Percentiles rank a stretch among this genome's conserved stretches.
These are phyloP conservation scores for Centropus unirufus DNA, from an alignment of 2,113 vertebrate species.

Conservation along the genomic window DNA sequence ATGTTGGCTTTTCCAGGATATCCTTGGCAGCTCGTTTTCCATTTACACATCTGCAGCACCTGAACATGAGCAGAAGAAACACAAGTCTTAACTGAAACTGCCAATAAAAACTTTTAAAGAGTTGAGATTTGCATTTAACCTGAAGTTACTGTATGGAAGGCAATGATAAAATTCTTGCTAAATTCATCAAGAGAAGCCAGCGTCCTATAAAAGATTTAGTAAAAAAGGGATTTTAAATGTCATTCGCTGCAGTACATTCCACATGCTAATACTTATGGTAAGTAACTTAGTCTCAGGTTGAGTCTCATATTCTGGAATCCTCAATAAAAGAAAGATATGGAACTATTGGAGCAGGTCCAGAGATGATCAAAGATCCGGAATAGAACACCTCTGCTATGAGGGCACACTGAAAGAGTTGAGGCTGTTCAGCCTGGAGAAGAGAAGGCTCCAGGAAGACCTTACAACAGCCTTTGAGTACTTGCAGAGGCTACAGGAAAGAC, in stretches of 20 bases:
- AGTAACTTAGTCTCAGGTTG: background rate
- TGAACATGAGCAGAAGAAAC: conserved; percentile 50
- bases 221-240: background rate
- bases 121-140: background rate
- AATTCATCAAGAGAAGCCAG: background rate
- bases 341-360: too few relatives aligned
- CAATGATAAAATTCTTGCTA: background rate
- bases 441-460: too few relatives aligned
- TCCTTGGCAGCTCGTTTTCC: conserved; percentile 81
- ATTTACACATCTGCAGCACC: conserved; percentile 87
- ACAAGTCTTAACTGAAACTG: background rate
- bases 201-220: background rate
- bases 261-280: background rate
- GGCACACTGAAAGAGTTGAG: too few relatives aligned
- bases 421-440: too few relatives aligned
- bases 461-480: too few relatives aligned
- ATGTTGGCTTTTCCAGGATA: conserved; percentile 80
- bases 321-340: too few relatives aligned
- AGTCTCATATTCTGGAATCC: background rate
- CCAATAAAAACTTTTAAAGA: background rate
- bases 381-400: too few relatives aligned
- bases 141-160: background rate
- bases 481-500: too few relatives aligned
- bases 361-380: too few relatives aligned
- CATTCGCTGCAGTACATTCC: background rate